Evolutionary conservation across 2,797 vertebrate species (phyloP).

Genomic region (Hyperoplus lanceolatus): DNA sequence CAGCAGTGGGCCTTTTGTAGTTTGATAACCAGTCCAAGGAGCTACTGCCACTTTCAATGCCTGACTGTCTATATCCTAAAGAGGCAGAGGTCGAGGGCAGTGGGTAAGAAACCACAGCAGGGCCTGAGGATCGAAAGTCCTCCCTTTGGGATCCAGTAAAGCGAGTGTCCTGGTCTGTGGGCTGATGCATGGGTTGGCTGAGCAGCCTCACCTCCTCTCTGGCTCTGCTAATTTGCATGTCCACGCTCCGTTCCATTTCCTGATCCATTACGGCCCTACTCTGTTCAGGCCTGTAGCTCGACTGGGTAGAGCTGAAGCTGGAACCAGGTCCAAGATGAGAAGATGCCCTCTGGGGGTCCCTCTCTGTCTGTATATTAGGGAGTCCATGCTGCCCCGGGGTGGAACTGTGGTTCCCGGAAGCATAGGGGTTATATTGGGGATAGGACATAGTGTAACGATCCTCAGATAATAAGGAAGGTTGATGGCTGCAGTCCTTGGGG

Average conservation of each 20-base stretch:
- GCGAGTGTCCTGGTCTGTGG: no score
- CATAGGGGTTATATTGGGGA: constrained; percentile 86
- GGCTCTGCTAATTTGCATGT: no score
- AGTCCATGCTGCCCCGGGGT: constrained; percentile 49
- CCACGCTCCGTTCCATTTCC: no score
- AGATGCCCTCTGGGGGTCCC: no score
- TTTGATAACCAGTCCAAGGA: constrained; percentile 48
- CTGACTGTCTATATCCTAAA: constrained; percentile 5
- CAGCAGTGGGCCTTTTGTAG: constrained; percentile 18
- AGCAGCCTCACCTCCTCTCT: no score
- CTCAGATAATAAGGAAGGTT: no score
- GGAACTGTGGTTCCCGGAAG: constrained; percentile 60
- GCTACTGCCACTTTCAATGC: constrained; percentile 9
- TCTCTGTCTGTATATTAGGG: neutral
- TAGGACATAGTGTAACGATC: constrained; percentile 76
- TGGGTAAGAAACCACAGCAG: constrained; percentile 62
- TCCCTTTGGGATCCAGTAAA: constrained; percentile 14
- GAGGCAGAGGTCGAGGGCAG: constrained; percentile 11
- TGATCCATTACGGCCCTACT: no score
- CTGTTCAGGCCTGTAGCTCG: no score
- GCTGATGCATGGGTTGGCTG: no score
- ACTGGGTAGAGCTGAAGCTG: no score
- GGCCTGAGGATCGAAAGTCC: constrained; percentile 44
- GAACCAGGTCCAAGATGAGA: no score
- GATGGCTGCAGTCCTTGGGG: no score